A percentile compares a stretch with the other conserved stretches of the same genome.
Evolutionary conservation across 2,888 invertebrate genomes (phyloP).

Genomic region (Microctonus hyperodae): DNA sequence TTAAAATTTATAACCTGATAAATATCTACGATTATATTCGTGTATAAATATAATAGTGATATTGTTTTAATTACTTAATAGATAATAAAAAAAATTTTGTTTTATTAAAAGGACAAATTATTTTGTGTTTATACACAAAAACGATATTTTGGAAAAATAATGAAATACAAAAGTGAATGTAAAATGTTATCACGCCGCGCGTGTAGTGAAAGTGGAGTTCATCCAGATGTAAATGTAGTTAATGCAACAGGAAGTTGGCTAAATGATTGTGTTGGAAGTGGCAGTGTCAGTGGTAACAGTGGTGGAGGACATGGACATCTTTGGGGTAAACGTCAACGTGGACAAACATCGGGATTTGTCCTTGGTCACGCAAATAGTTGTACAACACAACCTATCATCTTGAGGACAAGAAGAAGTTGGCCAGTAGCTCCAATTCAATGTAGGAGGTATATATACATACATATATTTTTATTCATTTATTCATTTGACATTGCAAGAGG

Average conservation of each 20-base stretch:
- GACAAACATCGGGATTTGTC: conserved; percentile 75
- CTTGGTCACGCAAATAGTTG: conserved; percentile 65
- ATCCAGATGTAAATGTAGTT: conserved; percentile 66
- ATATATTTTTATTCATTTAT: background rate
- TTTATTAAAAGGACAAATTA: no score
- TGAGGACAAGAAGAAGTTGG: conserved; percentile 77
- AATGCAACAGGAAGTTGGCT: conserved; percentile 24
- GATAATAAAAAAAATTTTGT: no score
- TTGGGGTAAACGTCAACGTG: conserved; percentile 69
- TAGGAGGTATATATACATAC: conserved; percentile 67
- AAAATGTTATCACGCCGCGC: conserved; percentile 66
- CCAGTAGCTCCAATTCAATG: conserved; percentile 77
- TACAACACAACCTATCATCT: conserved; percentile 67
- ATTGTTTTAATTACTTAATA: background rate
- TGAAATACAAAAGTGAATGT: conserved; percentile 59
- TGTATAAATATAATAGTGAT: no score
- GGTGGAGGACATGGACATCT: conserved; percentile 65
- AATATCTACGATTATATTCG: no score
- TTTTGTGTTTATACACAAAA: background rate
- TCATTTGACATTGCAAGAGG: conserved; percentile 5
- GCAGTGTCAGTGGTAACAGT: background rate
- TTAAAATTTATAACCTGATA: no score
- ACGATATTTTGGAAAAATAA: conserved; percentile 43
- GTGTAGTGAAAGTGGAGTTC: conserved; percentile 77
- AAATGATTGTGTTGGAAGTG: conserved; percentile 29